phyloP scores from a whole-genome alignment of 2,113 vertebrate species.

The Syngnathus floridae region DNA sequence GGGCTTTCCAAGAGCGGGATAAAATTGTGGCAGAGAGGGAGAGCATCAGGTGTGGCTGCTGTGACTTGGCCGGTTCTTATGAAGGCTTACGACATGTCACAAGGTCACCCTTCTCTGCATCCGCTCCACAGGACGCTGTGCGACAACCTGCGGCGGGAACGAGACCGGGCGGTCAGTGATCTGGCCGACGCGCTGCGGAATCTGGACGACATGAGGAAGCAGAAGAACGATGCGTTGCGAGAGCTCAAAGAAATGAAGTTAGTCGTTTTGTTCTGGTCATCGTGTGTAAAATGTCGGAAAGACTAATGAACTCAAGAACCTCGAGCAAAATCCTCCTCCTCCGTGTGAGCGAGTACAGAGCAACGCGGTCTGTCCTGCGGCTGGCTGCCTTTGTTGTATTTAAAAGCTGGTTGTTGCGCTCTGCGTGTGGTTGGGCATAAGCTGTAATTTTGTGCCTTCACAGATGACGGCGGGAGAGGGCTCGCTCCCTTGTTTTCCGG shows the following conservation, averaged over 20 bases:
- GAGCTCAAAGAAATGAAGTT: conserved; percentile 94
- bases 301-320: background rate
- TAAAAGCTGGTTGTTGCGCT: conserved; percentile 21
- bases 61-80: conserved; percentile 4
- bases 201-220: conserved; percentile 92
- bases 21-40: conserved; percentile 97
- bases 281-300: background rate
- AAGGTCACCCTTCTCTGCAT: background rate
- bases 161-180: conserved; percentile 90
- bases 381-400: conserved; percentile 15
- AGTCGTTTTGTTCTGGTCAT: conserved; percentile 25
- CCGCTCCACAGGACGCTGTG: conserved; percentile 79
- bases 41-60: conserved; percentile 81
- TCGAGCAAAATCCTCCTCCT: conserved; percentile 6
- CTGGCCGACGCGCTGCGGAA: conserved; percentile 90
- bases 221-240: conserved; percentile 85
- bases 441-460: conserved; percentile 32
- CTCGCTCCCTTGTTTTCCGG: conserved; percentile 31
- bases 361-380: background rate
- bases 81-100: background rate
- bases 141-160: conserved; percentile 88
- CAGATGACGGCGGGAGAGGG: conserved; percentile 16
- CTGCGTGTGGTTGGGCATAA: conserved; percentile 30
- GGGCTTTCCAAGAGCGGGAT: conserved; percentile 96
- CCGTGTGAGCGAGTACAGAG: background rate